Conservation (phyloP, 2,113 vertebrate species). For the Perognathus longimembris region DNA sequence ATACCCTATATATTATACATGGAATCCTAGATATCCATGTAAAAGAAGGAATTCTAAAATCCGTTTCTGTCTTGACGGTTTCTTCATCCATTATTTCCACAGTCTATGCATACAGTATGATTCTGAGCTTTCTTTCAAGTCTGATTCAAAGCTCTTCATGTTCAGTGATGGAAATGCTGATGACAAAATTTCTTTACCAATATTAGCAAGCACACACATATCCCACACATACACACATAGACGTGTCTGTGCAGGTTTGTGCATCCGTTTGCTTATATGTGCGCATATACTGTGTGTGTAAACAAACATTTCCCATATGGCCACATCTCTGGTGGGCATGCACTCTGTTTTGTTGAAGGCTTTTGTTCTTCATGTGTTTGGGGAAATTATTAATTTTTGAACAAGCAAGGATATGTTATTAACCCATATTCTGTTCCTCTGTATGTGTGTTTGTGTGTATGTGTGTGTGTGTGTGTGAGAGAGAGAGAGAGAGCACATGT, state of each 20-base stretch:
- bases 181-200: not conserved
- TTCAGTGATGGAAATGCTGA: not conserved
- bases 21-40: not conserved
- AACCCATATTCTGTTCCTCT: not conserved
- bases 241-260: no score
- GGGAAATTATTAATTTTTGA: constrained; percentile 15
- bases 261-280: no score
- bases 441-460: no score
- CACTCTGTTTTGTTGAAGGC: not conserved
- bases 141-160: not conserved
- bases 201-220: not conserved
- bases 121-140: not conserved
- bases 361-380: not conserved
- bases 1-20: not conserved
- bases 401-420: not conserved
- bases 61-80: not conserved
- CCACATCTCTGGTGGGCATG: not conserved
- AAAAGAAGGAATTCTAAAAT: not conserved
- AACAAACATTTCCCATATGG: no score
- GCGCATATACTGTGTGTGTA: no score
- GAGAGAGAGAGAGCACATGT: no score
- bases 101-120: not conserved
- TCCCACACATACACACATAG: no score
- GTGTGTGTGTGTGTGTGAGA: no score
- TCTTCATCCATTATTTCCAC: not conserved